Percentiles rank a stretch among this genome's conserved stretches.
Conservation (phyloP, 2,113 vertebrate species). For the Psilopogon haemacephalus region DNA sequence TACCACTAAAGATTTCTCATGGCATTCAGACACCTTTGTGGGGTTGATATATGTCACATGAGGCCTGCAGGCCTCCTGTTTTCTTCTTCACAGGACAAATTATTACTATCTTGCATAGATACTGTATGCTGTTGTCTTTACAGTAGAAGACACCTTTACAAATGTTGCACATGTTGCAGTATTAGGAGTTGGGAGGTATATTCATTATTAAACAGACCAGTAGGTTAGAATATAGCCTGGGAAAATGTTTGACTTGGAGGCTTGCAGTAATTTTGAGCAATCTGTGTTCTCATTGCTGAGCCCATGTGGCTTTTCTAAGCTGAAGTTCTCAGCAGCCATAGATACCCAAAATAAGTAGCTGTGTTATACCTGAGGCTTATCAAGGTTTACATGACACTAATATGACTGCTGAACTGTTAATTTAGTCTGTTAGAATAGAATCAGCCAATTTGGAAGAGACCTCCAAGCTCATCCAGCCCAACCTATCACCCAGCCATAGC, state of each 20-base stretch:
- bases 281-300: background rate
- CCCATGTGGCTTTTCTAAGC: background rate
- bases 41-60: background rate
- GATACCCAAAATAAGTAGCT: background rate
- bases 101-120: background rate
- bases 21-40: background rate
- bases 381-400: background rate
- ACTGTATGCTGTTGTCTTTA: fast-evolving
- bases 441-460: too few species aligned
- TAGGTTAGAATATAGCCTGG: background rate
- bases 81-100: background rate
- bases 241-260: background rate
- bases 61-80: background rate
- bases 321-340: background rate
- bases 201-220: background rate
- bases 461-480: too few species aligned
- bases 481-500: too few species aligned
- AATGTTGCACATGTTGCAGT: background rate
- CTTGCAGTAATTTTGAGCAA: background rate
- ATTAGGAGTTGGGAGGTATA: background rate
- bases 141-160: background rate
- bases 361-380: background rate
- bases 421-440: too few species aligned
- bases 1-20: background rate
- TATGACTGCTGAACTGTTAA: background rate